phyloP scores from a whole-genome alignment of 2,113 vertebrate genomes.

The Chaetodon auriga region DNA sequence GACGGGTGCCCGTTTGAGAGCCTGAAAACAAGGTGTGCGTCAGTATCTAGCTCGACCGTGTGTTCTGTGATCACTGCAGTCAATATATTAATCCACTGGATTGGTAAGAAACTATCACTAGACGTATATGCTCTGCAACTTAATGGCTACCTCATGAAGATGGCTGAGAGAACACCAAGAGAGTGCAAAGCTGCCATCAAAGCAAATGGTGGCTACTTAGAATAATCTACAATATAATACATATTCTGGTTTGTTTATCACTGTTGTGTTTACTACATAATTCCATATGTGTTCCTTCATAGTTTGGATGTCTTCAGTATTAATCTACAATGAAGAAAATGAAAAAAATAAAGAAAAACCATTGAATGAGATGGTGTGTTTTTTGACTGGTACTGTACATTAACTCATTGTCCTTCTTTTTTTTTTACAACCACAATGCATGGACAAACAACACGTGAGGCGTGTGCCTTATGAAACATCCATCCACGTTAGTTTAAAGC shows the following conservation, averaged over 20 bases:
- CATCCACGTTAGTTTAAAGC: background rate
- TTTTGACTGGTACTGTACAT: background rate
- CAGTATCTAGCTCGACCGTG: background rate
- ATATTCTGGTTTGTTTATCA: too few relatives aligned
- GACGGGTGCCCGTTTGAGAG: background rate
- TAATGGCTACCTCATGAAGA: background rate
- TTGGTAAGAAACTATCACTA: background rate
- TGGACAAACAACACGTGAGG: background rate
- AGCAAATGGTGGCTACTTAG: too few relatives aligned
- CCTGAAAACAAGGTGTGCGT: constrained; percentile 17
- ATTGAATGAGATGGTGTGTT: too few relatives aligned
- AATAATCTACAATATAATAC: too few relatives aligned
- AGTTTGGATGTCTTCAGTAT: too few relatives aligned
- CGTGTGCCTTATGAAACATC: constrained; percentile 2
- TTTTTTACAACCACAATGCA: background rate
- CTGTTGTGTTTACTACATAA: too few relatives aligned
- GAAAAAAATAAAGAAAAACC: too few relatives aligned
- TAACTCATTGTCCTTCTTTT: too few relatives aligned
- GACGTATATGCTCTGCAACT: background rate
- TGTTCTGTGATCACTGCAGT: background rate
- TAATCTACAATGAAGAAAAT: too few relatives aligned
- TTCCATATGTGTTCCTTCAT: too few relatives aligned
- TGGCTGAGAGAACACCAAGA: too few relatives aligned
- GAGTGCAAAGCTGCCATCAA: too few relatives aligned
- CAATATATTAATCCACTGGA: background rate